Evolutionary conservation across 2,888 invertebrate genomes (phyloP), one percentile per base, ranked within the genome.

Genomic region (Thyatira batis): DNA sequence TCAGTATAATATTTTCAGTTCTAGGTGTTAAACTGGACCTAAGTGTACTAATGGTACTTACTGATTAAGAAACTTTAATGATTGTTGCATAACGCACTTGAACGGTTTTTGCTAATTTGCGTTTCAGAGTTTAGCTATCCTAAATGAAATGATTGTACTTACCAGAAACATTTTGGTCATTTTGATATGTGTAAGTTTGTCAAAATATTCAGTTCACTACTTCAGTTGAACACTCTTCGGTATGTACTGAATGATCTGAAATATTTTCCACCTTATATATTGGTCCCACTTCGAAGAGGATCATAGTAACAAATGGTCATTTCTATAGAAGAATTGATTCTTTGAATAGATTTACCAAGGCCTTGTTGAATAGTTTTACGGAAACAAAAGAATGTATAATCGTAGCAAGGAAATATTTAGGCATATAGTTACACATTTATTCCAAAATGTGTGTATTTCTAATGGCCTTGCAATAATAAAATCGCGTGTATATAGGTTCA

Each of bases 331-430:
- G 76, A 84, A 82, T 81, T 70, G 67, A 73, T 68, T 72, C 67
- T 75, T 71, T 80, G 71, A 79, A 78, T 80, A 75, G 73, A 77
- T 70, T 69, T 76, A 71, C 70, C 86, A 88, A 89, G 88, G 85
- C 61, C 76, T 72, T 63, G 54, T 63, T 77, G 78, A 86, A 87
- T 82, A 75, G 80, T 73, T 75, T 69, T 69, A 65, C 39, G 57
- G 60, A 77, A 78, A 91, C 90, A 91, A 91, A 87, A 87, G 89
- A 91, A 89, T 89, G 65, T 78, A 82, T 87, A 84, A 88, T 85
- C 62, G 63, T 65, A 70, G 63, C 65, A 62, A 51, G 72, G 64
- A 62, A 62, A 56, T 21, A 51, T 23, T 20, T 43, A 27, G 48
- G 13, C 48, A 48, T 28, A 48, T 27, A 48, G 25, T 27, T 48